These are phyloP conservation scores for Ispidina lecontei DNA, from an alignment of 2,797 vertebrate genomes.

Conservation along the genomic window DNA sequence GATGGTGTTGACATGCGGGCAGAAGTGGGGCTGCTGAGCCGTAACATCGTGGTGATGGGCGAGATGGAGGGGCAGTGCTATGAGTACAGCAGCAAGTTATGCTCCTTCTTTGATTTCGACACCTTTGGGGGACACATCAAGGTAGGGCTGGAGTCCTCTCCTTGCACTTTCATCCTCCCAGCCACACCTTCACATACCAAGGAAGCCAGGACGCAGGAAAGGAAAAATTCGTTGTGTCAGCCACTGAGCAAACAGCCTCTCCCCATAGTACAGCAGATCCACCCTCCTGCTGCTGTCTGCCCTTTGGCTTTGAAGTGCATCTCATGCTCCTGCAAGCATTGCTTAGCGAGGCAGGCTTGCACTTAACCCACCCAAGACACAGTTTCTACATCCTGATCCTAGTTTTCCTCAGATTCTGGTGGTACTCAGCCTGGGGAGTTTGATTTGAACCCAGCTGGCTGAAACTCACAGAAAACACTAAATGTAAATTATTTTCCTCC, in stretches of 20 bases:
- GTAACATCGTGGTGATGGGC: conserved; percentile 87
- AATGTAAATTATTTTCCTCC: neutral
- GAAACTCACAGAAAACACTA: neutral
- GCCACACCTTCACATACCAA: neutral
- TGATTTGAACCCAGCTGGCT: neutral
- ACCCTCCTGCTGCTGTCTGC: neutral
- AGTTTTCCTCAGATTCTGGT: neutral
- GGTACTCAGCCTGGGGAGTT: neutral
- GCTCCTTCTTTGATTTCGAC: conserved; percentile 93
- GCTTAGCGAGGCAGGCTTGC: neutral
- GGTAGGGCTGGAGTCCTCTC: conserved; percentile 75
- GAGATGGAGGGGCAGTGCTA: conserved; percentile 88
- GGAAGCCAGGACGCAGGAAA: neutral
- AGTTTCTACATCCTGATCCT: neutral
- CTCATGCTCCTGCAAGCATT: neutral
- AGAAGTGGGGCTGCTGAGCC: conserved; percentile 91
- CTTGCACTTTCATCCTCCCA: neutral
- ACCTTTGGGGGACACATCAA: conserved; percentile 96
- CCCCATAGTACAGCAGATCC: neutral
- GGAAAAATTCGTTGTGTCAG: neutral
- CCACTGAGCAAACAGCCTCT: neutral
- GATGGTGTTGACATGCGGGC: conserved; percentile 95
- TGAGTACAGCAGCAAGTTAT: conserved; percentile 85
- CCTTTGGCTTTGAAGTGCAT: neutral
- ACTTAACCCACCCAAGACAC: neutral